Conservation (phyloP, 1,140 invertebrate species). For the Cecropterus lyciades region DNA sequence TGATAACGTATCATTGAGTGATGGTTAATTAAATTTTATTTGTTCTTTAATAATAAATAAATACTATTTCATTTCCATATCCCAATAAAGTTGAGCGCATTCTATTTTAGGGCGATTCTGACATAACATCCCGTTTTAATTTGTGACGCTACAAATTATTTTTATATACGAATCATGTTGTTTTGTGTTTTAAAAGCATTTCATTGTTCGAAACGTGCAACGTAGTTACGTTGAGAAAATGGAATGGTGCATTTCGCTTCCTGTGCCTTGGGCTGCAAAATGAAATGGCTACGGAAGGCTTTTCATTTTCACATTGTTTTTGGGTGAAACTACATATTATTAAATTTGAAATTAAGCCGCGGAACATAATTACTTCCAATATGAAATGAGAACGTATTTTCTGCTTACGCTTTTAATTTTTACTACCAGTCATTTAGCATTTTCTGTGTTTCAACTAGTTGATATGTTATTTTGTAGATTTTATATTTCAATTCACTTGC, state of each 20-base stretch:
- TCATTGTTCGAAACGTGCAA: conserved; percentile 73
- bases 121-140: conserved; percentile 1
- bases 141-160: conserved; percentile 49
- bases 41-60: too few species aligned
- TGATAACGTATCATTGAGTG: too few species aligned
- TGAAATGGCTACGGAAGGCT: conserved; percentile 63
- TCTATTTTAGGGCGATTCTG: background rate
- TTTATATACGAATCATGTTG: conserved; percentile 65
- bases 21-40: too few species aligned
- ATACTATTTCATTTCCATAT: background rate
- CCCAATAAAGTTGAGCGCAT: background rate
- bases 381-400: conserved; percentile 19
- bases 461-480: too few species aligned
- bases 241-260: conserved; percentile 70
- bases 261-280: conserved; percentile 69
- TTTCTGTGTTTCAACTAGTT: background rate
- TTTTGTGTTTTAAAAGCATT: conserved; percentile 78
- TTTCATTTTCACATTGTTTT: conserved; percentile 65
- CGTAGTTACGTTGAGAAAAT: conserved; percentile 71
- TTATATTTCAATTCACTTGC: too few species aligned
- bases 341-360: conserved; percentile 32
- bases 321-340: conserved; percentile 30
- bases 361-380: conserved; percentile 33
- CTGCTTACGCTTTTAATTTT: conserved; percentile 16
- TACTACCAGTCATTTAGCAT: background rate